Evolutionary conservation across 2,113 vertebrate species (phyloP).

Genomic region (Pardalotus punctatus): DNA sequence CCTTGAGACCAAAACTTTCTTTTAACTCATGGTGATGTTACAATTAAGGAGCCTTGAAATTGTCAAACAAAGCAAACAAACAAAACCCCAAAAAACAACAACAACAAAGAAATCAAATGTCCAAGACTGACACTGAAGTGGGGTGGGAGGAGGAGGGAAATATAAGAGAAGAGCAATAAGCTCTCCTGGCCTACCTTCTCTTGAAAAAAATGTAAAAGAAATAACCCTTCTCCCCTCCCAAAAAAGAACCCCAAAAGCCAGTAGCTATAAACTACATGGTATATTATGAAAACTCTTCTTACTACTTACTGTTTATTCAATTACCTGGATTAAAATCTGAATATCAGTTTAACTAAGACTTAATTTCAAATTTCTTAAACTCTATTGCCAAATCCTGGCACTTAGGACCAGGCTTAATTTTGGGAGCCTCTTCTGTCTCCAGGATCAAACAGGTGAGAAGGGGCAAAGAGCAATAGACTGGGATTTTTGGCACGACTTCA

Average conservation of each 20-base stretch:
- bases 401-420: background rate
- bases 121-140: background rate
- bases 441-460: background rate
- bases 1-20: background rate
- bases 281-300: background rate
- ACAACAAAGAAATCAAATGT: background rate
- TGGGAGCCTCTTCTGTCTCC: background rate
- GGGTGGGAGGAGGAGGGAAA: no score
- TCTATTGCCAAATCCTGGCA: background rate
- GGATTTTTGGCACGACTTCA: background rate
- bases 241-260: fast-evolving
- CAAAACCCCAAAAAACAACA: no score
- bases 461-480: background rate
- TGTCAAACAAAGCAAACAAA: background rate
- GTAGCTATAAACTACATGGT: background rate
- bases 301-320: background rate
- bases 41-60: background rate
- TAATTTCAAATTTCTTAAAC: background rate
- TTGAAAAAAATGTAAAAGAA: background rate
- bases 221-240: fast-evolving
- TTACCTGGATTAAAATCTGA: background rate
- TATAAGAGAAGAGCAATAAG: background rate
- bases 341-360: background rate
- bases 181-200: background rate
- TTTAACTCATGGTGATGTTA: background rate